Evolutionary conservation across 1,140 invertebrate genomes (phyloP), one percentile per base, ranked within the genome.

Genomic region (Polypedilum vanderplanki): DNA sequence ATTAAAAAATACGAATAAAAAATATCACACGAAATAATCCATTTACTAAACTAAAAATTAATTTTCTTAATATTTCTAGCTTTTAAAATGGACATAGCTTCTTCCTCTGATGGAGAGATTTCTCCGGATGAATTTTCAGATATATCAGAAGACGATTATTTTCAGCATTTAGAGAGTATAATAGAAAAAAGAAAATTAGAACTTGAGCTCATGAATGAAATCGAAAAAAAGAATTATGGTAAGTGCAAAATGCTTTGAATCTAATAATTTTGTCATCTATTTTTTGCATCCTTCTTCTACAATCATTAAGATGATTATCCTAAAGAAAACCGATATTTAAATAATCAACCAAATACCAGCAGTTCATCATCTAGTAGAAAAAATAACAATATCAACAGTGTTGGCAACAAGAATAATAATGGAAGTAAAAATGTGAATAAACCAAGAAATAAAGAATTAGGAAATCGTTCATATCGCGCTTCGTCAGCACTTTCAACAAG

Each of bases 81-180:
- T n/a, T 57, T 57, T n/a, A 57, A 57, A 57, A 57, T 57, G 46
- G 46, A 57, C 24, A 1, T 12, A 57, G 46, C n/a, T 3, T 33
- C 24, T 33, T 33, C 24, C 24, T 57, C 46, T 1, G 46, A 57
- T 15, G 65, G 65, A 20, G 65, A 70, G 10, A 70, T 70, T 5
- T 33, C 24, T 33, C 9, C 9, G 7, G 65, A 70, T 8, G 65
- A 70, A n/a, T 70, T 70, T 4, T 70, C 65, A 20, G 65, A 70
- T 18, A 70, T 70, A 70, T 70, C 65, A 70, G 65, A 70, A 12
- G 65, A 70, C 2, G 65, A 18, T 8, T 70, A 70, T 22, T 70
- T 70, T 18, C n/a, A 70, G 15, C 9, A n/a, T 7, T 10, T 70
- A 8, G 17, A 9, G 5, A 18, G 7, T 7, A 70, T 18, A 20